Percentiles rank a stretch among this genome's conserved stretches.
Conservation (phyloP, 92 coral and sea anemone genomes). For the Pocillopora grandis region DNA sequence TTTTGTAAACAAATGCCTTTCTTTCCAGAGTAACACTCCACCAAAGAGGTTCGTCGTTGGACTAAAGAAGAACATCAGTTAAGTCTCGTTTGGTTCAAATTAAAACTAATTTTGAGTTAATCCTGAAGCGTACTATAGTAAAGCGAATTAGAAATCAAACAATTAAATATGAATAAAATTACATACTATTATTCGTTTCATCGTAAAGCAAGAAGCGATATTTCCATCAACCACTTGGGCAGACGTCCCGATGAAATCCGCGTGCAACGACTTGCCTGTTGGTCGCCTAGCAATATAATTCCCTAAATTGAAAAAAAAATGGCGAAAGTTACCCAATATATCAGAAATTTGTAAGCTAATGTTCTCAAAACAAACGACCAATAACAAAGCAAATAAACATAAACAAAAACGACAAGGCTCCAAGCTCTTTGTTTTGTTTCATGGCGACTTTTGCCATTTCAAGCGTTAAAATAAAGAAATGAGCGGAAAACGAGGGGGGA, state of each 20-base stretch:
- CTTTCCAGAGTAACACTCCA: constrained; percentile 52
- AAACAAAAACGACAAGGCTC: too few relatives aligned
- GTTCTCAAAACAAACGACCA: too few relatives aligned
- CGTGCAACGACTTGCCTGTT: constrained; percentile 19
- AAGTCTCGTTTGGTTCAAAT: too few relatives aligned
- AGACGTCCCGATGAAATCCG: constrained; percentile 27
- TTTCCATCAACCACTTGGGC: constrained; percentile 57
- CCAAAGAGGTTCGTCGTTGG: constrained; percentile 35
- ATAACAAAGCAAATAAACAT: too few relatives aligned
- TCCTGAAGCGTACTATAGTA: neutral
- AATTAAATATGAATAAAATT: neutral
- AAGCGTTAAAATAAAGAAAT: too few relatives aligned
- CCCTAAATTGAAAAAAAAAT: constrained; percentile 6
- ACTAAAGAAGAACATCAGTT: neutral
- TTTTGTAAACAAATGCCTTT: constrained; percentile 33
- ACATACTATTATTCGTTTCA: constrained; percentile 30
- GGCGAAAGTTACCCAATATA: too few relatives aligned
- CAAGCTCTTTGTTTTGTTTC: too few relatives aligned
- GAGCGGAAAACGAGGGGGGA: neutral
- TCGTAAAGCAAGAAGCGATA: constrained; percentile 57
- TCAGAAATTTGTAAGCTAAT: neutral
- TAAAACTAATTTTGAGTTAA: too few relatives aligned
- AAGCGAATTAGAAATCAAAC: neutral
- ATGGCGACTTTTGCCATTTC: too few relatives aligned
- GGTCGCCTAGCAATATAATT: constrained; percentile 33